Base-by-base conservation (phyloP, 2,113 vertebrate species). In the Grus americana region DNA sequence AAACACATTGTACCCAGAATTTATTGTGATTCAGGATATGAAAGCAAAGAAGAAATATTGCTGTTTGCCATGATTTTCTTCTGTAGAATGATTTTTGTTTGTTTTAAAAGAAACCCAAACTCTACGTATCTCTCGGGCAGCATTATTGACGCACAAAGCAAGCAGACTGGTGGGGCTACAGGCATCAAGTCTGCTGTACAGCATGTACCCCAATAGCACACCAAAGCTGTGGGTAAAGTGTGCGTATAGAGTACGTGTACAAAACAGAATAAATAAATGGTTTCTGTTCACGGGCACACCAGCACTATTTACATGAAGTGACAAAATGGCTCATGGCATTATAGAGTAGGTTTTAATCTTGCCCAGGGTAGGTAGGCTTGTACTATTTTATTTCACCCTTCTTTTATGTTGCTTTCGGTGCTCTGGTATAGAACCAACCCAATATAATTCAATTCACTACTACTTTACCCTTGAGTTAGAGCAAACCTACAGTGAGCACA, bases 381-480 rank as follows among this genome's bases (percentile, higher is more conserved):
- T 74, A 58, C 58, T 91, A 20, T 92, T 90, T 78, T 84, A 80
- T 94, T 76, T 94, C 91, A 94, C 91, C 86, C 80, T 91, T 61
- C 86, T 96, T 95, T 96, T 54, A 93, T 94, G 83, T 86, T 90
- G 49, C 57, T 87, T 96, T 93, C 81, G 44, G 5, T 87, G 63
- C 74, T 63, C 30, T 68, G 78, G 79, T 95, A 29, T 40, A 87
- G 82, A 96, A 95, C 23, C 65, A 94, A 19, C 72, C 74, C 94
- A 93, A 87, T 71, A 68, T 81, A 91, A 97, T 93, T 97, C 88
- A 93, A 59, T 95, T 87, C 92, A n/a, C 42, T 78, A 62, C 38
- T 66, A 55, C 79, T 96, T 97, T 97, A 96, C 88, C 88, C 91
- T 97, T 94, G 88, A 78, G 84, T 93, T 73, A 90, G 47, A 97